Base-by-base conservation (phyloP, 2,797 vertebrate species). In the Macropodus opercularis region DNA sequence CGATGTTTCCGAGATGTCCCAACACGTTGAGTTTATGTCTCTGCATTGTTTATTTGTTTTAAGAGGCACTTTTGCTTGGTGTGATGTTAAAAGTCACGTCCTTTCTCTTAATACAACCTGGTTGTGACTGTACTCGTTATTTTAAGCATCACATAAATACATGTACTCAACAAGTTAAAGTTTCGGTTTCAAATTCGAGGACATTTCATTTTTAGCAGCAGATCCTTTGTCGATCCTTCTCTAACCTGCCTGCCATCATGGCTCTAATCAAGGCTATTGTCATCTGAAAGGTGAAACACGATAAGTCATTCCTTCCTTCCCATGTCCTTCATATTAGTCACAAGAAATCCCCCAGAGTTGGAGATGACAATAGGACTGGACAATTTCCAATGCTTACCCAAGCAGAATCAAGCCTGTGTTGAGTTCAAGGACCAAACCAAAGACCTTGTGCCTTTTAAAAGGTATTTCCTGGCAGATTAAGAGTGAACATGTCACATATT, bases 291-390 rank as follows among this genome's bases (percentile, higher is more conserved):
- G 15, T 32, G 43, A 68, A 52, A 46, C 39, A 14, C 1, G 6
- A 68, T 64, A 27, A 66, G 38, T 63, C 54, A 61, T 43, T 46
- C 26, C 54, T 81, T 75, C 73, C 55, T 84, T 53, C 41, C 68
- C 32, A 26, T 2, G 11, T 36, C 61, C 57, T 69, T 66, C 42
- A 40, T 27, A n/a, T 29, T 38, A 63, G 42, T 31, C 35, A 70
- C 53, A 38, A 69, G 46, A 68, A 65, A 59, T 51, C 29, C 55
- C 67, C 41, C 19, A 36, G 63, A 48, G 63, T 41, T 53, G 31
- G 19, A 63, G 39, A 43, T 49, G 75, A 75, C 71, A 80, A 77
- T 42, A 44, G 70, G 32, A 71, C 29, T 44, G 60, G 60, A 61
- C 23, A 4, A 19, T 41, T 60, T 61, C 63, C 63, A 70, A 3